phyloP scores from a whole-genome alignment of 2,888 invertebrate species.

The Ophioninae sp. region DNA sequence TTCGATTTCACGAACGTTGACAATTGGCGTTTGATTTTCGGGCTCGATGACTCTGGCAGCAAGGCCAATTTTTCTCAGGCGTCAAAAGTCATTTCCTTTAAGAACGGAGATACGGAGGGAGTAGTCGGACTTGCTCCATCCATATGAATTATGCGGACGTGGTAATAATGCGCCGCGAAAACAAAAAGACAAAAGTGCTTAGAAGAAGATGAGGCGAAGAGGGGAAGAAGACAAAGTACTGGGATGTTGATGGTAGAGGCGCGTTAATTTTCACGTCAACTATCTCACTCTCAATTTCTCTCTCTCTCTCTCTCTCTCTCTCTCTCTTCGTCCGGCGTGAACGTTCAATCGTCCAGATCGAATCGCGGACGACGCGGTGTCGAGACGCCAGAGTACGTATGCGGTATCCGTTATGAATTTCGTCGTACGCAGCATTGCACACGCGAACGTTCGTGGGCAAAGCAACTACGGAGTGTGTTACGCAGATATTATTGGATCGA shows the following conservation, averaged over 20 bases:
- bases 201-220: slow-evolving; percentile 22
- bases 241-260: slow-evolving; percentile 58
- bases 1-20: background rate
- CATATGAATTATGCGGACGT: slow-evolving; percentile 40
- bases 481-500: slow-evolving; percentile 81
- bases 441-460: slow-evolving; percentile 37
- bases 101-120: slow-evolving; percentile 3
- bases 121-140: slow-evolving; percentile 13
- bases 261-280: slow-evolving; percentile 60
- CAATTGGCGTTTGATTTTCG: background rate
- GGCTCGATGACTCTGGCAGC: background rate
- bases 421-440: slow-evolving; percentile 63
- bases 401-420: slow-evolving; percentile 73
- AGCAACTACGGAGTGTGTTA: slow-evolving; percentile 64
- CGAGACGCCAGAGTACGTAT: slow-evolving; percentile 42
- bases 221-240: slow-evolving; percentile 49
- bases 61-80: background rate
- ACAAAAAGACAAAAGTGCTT: slow-evolving; percentile 22
- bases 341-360: slow-evolving; percentile 77
- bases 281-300: slow-evolving; percentile 31
- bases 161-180: slow-evolving; percentile 19
- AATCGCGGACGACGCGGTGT: slow-evolving; percentile 70
- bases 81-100: slow-evolving; percentile 3
- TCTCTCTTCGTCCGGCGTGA: slow-evolving; percentile 65
- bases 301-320: slow-evolving; percentile 31